Base-by-base conservation (phyloP, 2,888 invertebrate species). In the Bellardia pandia region DNA sequence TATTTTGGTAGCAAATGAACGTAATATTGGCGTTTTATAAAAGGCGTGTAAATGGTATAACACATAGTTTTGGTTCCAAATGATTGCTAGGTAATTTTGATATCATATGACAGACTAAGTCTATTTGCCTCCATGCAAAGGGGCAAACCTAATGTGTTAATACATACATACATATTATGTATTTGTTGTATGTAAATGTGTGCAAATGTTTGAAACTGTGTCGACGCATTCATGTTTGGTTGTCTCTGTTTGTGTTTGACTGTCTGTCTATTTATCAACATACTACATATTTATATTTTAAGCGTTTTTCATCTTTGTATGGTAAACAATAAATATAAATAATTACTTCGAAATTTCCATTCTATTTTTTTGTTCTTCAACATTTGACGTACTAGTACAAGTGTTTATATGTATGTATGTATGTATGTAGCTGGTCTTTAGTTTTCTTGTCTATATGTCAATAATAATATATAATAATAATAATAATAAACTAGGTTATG, bases 281-380 rank as follows among this genome's bases (percentile, higher is more conserved):
- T 51, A 51, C 51, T 51, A 23, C 1, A 1, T 23, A 51, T 51
- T 51, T 51, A 51, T 51, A 51, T 82, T 75, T 85, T 87, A 78
- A 85, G 85, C 81, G 74, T 85, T 87, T 82, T 85, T 87, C 87
- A 85, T 87, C 87, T 87, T 82, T 58, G 85, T 78, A 85, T 87
- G 85, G 85, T 82, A 87, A 87, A 87, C 85, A 87, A 87, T 87
- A 87, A 87, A 87, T 87, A 87, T 85, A 87, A 87, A 87, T 87
- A 87, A 87, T 87, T 85, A 87, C 87, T 85, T 85, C 62, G 66
- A 83, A 86, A 84, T 86, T 86, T 85, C 78, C 85, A 87, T 80
- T 83, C 74, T 74, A 77, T 79, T 78, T 51, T 23, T 23, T 72
- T 64, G 30, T 58, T 72, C 6, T 48, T 40, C 23, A 5, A 68